These are phyloP conservation scores for Eonycteris spelaea DNA, from an alignment of 2,113 vertebrate genomes.

Conservation along the genomic window DNA sequence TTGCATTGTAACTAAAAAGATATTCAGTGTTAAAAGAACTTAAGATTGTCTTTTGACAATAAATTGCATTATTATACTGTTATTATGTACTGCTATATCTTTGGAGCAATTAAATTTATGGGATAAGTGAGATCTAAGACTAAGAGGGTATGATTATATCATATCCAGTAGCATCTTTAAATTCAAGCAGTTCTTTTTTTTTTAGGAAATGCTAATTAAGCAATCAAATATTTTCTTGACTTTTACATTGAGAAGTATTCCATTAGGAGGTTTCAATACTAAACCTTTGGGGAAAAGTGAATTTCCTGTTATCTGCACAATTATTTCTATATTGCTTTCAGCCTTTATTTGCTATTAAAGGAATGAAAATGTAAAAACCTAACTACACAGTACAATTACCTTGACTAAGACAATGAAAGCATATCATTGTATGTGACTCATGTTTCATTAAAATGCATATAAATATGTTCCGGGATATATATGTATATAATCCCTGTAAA, in stretches of 20 bases:
- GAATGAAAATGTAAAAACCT: slow-evolving; percentile 50
- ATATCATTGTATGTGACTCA: neutral
- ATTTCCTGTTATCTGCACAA: neutral
- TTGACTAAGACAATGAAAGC: slow-evolving; percentile 11
- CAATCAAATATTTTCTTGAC: slow-evolving; percentile 53
- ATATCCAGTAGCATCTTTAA: slow-evolving; percentile 6
- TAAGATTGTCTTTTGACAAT: neutral
- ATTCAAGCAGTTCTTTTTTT: neutral
- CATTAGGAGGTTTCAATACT: neutral
- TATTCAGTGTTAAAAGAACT: neutral
- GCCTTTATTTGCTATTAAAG: slow-evolving; percentile 29
- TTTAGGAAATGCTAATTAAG: neutral
- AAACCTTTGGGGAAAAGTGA: slow-evolving; percentile 3
- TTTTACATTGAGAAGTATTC: slow-evolving; percentile 18
- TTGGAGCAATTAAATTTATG: neutral
- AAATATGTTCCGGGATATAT: slow-evolving; percentile 26
- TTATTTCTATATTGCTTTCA: slow-evolving; percentile 41
- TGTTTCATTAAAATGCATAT: slow-evolving; percentile 41
- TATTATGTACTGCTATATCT: neutral
- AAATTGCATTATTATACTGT: neutral
- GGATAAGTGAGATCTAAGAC: slow-evolving; percentile 17
- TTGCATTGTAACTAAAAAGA: slow-evolving; percentile 10
- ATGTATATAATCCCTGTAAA: neutral
- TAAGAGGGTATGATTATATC: neutral
- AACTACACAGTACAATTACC: slow-evolving; percentile 32